These are phyloP conservation scores for Polyploca ridens DNA, from an alignment of 2,888 invertebrate species.

Conservation along the genomic window DNA sequence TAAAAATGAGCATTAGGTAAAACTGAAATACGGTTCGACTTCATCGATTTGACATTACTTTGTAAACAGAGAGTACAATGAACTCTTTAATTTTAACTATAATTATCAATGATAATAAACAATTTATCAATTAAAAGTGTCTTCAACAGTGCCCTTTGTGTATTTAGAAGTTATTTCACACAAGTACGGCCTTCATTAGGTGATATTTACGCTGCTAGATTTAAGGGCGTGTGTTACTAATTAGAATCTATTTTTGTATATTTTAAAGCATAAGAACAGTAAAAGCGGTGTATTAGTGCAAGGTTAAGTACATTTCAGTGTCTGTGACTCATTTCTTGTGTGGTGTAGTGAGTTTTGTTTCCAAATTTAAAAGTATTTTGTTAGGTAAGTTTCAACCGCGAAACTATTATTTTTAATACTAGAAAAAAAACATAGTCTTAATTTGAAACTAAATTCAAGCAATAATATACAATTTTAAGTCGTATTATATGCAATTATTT, in stretches of 20 bases:
- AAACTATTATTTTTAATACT: neutral
- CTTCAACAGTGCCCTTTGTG: slow-evolving; percentile 33
- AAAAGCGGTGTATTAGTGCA: slow-evolving; percentile 18
- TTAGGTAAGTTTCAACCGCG: neutral
- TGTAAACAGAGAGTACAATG: slow-evolving; percentile 77
- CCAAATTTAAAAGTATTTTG: neutral
- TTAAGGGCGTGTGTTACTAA: slow-evolving; percentile 56
- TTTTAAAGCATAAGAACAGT: slow-evolving; percentile 25
- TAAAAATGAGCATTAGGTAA: neutral
- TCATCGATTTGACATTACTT: slow-evolving; percentile 33
- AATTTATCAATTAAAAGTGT: slow-evolving; percentile 58
- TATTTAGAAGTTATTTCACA: slow-evolving; percentile 20
- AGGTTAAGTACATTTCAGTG: slow-evolving; percentile 21
- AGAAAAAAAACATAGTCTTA: too few relatives aligned
- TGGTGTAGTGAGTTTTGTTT: neutral
- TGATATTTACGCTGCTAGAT: slow-evolving; percentile 18
- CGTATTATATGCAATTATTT: neutral
- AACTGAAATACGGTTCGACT: neutral
- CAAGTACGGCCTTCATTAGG: slow-evolving; percentile 22
- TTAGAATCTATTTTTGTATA: slow-evolving; percentile 29
- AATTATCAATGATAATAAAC: slow-evolving; percentile 50
- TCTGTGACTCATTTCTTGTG: slow-evolving; percentile 17
- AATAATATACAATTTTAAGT: too few relatives aligned
- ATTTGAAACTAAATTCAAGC: too few relatives aligned
- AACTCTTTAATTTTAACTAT: slow-evolving; percentile 52